A percentile compares a stretch with the other conserved stretches of the same genome.
Evolutionary conservation across 2,888 invertebrate genomes (phyloP).

Genomic region (Lysandra bellargus): DNA sequence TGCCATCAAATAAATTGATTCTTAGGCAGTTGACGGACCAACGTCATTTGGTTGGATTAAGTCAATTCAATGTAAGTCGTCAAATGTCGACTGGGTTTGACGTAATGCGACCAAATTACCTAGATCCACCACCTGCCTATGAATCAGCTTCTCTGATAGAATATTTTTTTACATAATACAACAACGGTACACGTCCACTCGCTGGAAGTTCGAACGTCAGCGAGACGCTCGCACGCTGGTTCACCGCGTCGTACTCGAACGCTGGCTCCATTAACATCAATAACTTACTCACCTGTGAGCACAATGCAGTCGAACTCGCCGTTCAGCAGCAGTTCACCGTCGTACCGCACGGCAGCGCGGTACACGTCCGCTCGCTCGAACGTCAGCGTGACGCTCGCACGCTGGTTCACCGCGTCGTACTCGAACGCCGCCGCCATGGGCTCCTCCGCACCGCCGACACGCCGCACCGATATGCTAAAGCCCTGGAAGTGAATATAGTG

Average conservation of each 20-base stretch:
- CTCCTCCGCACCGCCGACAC: constrained; percentile 77
- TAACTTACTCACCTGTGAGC: constrained; percentile 83
- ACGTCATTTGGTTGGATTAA: too few species aligned
- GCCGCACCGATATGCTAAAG: constrained; percentile 76
- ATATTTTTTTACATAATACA: too few species aligned
- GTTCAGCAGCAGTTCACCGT: constrained; percentile 88
- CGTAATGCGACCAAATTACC: too few species aligned
- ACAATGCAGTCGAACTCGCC: constrained; percentile 96
- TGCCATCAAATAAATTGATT: too few species aligned
- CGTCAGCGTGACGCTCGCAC: constrained; percentile 87
- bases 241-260: constrained; percentile 88
- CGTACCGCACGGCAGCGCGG: constrained; percentile 85
- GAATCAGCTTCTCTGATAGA: too few species aligned
- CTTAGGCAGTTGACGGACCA: too few species aligned
- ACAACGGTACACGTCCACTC: constrained; percentile 88
- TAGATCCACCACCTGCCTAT: too few species aligned
- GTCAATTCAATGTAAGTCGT: too few species aligned
- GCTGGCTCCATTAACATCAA: constrained; percentile 64
- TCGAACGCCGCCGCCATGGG: constrained; percentile 81
- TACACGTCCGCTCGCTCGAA: constrained; percentile 91
- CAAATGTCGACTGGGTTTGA: too few species aligned
- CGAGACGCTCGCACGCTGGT: constrained; percentile 84
- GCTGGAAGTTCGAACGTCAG: constrained; percentile 83
- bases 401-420: constrained; percentile 89
- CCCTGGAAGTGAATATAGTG: constrained; percentile 49